Base-by-base conservation (phyloP, 2,888 invertebrate genomes). In the Ectobius pallidus region DNA sequence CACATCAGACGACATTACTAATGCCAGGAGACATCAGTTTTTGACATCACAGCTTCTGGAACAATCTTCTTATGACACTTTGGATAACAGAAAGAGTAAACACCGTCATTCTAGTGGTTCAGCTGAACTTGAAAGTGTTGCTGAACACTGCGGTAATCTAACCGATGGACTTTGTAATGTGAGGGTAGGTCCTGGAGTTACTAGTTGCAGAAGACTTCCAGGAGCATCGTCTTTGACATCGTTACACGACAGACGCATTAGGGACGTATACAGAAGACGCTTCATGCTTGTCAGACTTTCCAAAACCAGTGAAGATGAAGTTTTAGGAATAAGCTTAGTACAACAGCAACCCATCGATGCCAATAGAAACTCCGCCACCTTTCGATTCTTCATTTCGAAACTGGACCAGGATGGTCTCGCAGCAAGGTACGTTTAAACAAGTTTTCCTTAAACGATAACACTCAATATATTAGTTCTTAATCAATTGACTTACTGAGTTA, bases 241-340 rank as follows among this genome's bases (percentile, higher is more conserved):
- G 1, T 46, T 65, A 18, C 44, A 65, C 11, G 44, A 65, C 18
- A 14, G 58, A 30, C 27, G 3, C n/a, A 42, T 25, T 32, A 62
- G 71, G 18, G 44, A 49, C 1, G 32, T 63, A 18, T 39, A 52
- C 39, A 62, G 52, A 34, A 49, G 65, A 18, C 22, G 77, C 49
- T 80, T 79, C 74, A 77, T 79, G 65, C 76, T 81, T 71, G 87
- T 92, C 70, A 87, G 90, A 77, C 82, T 93, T 77, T 84, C 89
- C 72, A 90, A 91, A 79, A 86, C 88, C 42, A 87, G 88, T 77
- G 83, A 89, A 69, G 88, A 89, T 77, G 91, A 91, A 79, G 90
- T 88, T 77, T 85, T 92, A 44, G 92, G 92, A 2, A 88, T 92
- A 46, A 89, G 91, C 77, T 82, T 93, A 75, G 89, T 91, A 39